Evolutionary conservation across 2,797 vertebrate genomes (phyloP), one percentile per base, ranked within the genome.

Genomic region (Agapornis canus): DNA sequence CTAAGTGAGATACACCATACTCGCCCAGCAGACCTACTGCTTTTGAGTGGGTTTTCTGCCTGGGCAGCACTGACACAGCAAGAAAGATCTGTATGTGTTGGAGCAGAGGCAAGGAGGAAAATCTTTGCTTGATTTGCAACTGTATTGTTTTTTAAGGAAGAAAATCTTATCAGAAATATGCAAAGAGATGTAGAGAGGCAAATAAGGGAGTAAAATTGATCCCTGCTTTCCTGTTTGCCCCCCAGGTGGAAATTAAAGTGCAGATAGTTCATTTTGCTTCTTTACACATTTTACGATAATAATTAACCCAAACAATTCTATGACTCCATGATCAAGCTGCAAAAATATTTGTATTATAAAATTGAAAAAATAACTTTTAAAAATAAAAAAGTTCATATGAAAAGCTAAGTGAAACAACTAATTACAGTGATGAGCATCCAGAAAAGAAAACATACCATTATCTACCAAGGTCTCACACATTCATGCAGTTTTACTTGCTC

Each of bases 51-150:
- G 5, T 59, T 60, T 48, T 16, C 22, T 78, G 45, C 27, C 71
- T 31, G 26, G 27, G 23, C 57, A 27, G 27, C 40, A 49, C 21
- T 45, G 29, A 29, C 4, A 32, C 7, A 10, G n/a, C 70, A 5
- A 85, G 14, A 10, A 72, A 77, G 26, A 51, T 5, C 8, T 22
- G 1, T 7, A 1, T 1, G 2, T 47, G 6, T 7, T 27, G 31
- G 37, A 60, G 10, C 37, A 91, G 45, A 59, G 20, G 9, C 23
- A 57, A 66, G 17, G 45, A 51, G 29, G 22, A 61, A 79, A 71
- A 21, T 19, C 3, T 49, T 66, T 71, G 3, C 25, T 49, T 68
- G 13, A 15, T 35, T 68, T 48, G 17, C 10, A 45, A 27, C 16
- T 31, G n/a, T 17, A 22, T 16, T 48, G 6, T 56, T 92, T 91